These are phyloP conservation scores for Elephantulus edwardii DNA, from an alignment of 2,113 vertebrate species.

Conservation along the genomic window DNA sequence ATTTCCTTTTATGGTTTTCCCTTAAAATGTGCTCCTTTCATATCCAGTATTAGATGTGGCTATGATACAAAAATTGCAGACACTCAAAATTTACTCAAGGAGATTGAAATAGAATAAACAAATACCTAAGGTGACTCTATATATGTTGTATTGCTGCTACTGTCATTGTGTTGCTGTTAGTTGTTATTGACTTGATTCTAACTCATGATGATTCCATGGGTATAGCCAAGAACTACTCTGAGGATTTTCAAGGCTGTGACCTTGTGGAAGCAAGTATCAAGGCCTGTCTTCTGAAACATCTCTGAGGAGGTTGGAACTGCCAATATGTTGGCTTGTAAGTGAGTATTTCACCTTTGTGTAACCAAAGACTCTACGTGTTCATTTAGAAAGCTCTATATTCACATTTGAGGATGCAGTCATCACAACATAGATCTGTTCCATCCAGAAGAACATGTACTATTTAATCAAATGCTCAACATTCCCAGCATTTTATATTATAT, in stretches of 20 bases:
- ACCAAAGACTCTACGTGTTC: not conserved
- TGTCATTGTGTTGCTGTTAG: not conserved
- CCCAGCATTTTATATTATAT: not conserved
- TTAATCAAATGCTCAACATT: not conserved
- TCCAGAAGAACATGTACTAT: not conserved
- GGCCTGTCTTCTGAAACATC: not conserved
- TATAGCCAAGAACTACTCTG: not conserved
- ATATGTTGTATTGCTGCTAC: not conserved
- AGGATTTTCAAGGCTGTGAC: not conserved
- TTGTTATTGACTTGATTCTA: not conserved
- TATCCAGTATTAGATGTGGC: not conserved
- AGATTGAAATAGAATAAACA: not conserved
- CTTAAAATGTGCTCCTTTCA: not conserved
- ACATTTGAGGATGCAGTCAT: not conserved
- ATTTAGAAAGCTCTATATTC: not conserved
- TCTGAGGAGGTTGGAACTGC: not conserved
- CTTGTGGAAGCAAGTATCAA: not conserved
- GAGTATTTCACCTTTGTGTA: not conserved
- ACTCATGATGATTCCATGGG: not conserved
- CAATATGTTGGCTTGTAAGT: not conserved
- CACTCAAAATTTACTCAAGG: not conserved
- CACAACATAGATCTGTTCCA: not conserved
- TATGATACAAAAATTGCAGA: conserved; percentile 9
- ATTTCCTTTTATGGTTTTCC: not conserved
- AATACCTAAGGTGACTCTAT: not conserved